Percentiles rank a stretch among this genome's conserved stretches.
These are phyloP conservation scores for Hirudinaria manillensis DNA, from an alignment of 2,888 invertebrate species.

Conservation along the genomic window DNA sequence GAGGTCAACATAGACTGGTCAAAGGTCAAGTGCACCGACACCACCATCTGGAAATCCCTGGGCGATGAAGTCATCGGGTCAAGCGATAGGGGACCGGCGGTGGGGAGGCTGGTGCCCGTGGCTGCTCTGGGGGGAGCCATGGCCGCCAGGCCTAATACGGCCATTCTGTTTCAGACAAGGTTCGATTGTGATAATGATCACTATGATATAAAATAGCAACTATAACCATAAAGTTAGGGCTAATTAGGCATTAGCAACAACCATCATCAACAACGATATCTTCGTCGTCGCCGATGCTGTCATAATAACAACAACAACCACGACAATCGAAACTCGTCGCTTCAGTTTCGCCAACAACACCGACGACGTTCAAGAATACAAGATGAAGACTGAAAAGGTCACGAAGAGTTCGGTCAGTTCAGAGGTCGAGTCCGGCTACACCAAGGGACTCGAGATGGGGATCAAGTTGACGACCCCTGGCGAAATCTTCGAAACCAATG, in stretches of 20 bases:
- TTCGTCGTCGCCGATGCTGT: no score
- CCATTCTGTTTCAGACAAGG: conserved; percentile 41
- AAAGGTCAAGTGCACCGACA: conserved; percentile 35
- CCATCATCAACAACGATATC: no score
- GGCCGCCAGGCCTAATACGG: conserved; percentile 8
- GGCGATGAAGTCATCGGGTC: conserved; percentile 21
- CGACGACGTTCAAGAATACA: conserved; percentile 39
- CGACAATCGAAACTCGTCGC: no score
- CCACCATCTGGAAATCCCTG: conserved; percentile 36
- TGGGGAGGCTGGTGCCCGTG: background rate
- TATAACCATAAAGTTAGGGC: no score
- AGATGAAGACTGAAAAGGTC: conserved; percentile 41
- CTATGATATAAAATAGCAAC: no score
- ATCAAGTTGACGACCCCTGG: conserved; percentile 52
- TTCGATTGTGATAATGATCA: background rate
- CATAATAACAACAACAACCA: no score
- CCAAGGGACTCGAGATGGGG: conserved; percentile 50
- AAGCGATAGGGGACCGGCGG: background rate
- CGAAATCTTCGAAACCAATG: conserved; percentile 53
- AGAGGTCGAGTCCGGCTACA: conserved; percentile 39
- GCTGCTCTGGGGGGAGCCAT: background rate
- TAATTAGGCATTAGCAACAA: no score
- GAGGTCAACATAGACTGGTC: conserved; percentile 38
- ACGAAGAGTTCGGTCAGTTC: conserved; percentile 39
- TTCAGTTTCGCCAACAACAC: conserved; percentile 42